Percentiles rank a stretch among this genome's conserved stretches.
Evolutionary conservation across 2,888 invertebrate genomes (phyloP).

Genomic region (Plagiodera versicolora): DNA sequence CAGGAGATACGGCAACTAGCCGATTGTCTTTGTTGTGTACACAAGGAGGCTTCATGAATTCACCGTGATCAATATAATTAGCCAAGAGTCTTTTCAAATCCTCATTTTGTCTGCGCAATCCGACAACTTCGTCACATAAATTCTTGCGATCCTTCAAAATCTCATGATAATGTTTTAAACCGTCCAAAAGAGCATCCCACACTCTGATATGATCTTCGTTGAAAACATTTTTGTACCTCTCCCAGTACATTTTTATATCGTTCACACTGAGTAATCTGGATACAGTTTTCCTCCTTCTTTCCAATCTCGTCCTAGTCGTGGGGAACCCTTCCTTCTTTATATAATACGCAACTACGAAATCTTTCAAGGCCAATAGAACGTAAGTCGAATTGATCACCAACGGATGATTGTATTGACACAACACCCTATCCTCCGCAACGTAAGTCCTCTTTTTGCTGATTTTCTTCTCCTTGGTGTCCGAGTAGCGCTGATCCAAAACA

Average conservation of each 20-base stretch:
- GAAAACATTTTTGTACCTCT: slow-evolving; percentile 64
- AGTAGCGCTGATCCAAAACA: slow-evolving; percentile 3
- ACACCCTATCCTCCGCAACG: slow-evolving; percentile 9
- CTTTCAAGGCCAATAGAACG: slow-evolving; percentile 14
- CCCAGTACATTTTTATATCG: slow-evolving; percentile 70
- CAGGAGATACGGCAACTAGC: background rate
- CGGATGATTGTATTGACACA: slow-evolving; percentile 16
- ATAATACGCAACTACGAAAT: slow-evolving; percentile 17
- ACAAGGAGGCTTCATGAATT: slow-evolving; percentile 39
- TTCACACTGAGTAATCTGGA: slow-evolving; percentile 59
- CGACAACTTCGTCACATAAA: slow-evolving; percentile 66
- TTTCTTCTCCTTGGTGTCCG: slow-evolving; percentile 12
- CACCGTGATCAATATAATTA: slow-evolving; percentile 55
- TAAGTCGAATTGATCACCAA: slow-evolving; percentile 15
- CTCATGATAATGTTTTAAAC: slow-evolving; percentile 66
- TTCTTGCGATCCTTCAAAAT: slow-evolving; percentile 69
- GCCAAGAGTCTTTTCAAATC: slow-evolving; percentile 70
- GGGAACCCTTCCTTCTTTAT: slow-evolving; percentile 15
- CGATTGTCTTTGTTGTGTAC: slow-evolving; percentile 15
- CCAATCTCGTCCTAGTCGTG: slow-evolving; percentile 49
- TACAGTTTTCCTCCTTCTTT: slow-evolving; percentile 53
- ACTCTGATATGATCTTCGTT: slow-evolving; percentile 65
- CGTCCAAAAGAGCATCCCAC: slow-evolving; percentile 70
- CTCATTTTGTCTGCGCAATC: slow-evolving; percentile 66
- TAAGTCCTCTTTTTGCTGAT: background rate